phyloP scores from a whole-genome alignment of 2,113 vertebrate species.

The Melospiza georgiana region DNA sequence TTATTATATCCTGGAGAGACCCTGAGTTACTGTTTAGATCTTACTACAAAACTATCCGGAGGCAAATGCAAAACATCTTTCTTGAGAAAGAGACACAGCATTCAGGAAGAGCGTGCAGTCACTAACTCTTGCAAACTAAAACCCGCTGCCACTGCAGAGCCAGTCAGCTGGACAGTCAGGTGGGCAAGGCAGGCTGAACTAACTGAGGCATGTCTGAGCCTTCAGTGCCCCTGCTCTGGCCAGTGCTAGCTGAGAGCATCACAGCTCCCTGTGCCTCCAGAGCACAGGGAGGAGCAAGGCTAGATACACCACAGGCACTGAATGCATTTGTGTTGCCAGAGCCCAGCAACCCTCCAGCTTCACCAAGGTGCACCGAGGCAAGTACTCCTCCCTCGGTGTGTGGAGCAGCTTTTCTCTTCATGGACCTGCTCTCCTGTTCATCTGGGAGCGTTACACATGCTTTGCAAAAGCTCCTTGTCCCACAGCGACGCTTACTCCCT shows the following conservation, averaged over 20 bases:
- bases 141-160: background rate
- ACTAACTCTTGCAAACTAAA: background rate
- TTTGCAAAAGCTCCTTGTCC: background rate
- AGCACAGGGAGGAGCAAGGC: background rate
- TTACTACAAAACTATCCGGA: background rate
- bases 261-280: background rate
- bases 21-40: background rate
- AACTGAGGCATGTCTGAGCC: background rate
- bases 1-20: background rate
- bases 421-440: background rate
- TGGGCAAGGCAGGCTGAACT: background rate
- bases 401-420: background rate
- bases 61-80: background rate
- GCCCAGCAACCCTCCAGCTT: background rate
- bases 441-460: background rate
- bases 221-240: background rate
- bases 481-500: background rate
- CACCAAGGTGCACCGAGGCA: background rate
- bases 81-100: background rate
- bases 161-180: background rate
- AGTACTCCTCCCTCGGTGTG: background rate
- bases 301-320: too few species aligned
- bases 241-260: background rate
- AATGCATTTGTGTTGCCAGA: background rate
- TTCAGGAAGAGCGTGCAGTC: background rate